Conservation (phyloP, 1,140 invertebrate genomes). For the Apolygus lucorum region DNA sequence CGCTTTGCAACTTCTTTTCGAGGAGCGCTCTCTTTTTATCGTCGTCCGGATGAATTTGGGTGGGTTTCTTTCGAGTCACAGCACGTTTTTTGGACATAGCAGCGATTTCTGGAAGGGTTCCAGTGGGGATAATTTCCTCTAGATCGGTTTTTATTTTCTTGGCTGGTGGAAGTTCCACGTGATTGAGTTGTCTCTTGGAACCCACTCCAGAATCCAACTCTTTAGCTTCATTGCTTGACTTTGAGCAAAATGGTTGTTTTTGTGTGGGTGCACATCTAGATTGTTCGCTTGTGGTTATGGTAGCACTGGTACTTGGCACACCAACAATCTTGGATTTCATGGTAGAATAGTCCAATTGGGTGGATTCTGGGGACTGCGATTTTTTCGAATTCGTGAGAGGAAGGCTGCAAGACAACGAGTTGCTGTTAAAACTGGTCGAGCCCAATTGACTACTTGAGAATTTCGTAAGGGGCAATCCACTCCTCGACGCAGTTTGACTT, state of each 20-base stretch:
- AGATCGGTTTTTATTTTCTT: constrained; percentile 30
- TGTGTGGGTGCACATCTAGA: too few species aligned
- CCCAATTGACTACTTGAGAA: neutral
- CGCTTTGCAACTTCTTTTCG: constrained; percentile 55
- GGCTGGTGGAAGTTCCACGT: neutral
- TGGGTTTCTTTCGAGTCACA: constrained; percentile 25
- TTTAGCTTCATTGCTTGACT: neutral
- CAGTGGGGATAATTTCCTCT: constrained; percentile 12
- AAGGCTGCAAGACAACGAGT: neutral
- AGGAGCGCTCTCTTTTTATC: constrained; percentile 41
- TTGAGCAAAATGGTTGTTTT: too few species aligned
- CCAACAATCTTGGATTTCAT: too few species aligned
- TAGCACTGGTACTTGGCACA: too few species aligned
- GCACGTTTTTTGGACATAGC: constrained; percentile 17
- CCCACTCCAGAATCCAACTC: neutral
- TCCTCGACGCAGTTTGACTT: constrained; percentile 40
- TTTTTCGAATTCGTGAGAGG: neutral
- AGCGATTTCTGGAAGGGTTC: constrained; percentile 17
- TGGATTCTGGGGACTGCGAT: too few species aligned
- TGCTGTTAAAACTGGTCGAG: too few species aligned
- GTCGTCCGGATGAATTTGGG: constrained; percentile 34
- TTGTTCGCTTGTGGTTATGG: too few species aligned
- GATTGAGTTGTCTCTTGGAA: neutral
- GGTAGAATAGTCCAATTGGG: too few species aligned
- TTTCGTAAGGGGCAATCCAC: neutral